A percentile compares a stretch with the other conserved stretches of the same genome.
Evolutionary conservation across 1,140 invertebrate genomes (phyloP).

Genomic region (Drosophila arizonae): DNA sequence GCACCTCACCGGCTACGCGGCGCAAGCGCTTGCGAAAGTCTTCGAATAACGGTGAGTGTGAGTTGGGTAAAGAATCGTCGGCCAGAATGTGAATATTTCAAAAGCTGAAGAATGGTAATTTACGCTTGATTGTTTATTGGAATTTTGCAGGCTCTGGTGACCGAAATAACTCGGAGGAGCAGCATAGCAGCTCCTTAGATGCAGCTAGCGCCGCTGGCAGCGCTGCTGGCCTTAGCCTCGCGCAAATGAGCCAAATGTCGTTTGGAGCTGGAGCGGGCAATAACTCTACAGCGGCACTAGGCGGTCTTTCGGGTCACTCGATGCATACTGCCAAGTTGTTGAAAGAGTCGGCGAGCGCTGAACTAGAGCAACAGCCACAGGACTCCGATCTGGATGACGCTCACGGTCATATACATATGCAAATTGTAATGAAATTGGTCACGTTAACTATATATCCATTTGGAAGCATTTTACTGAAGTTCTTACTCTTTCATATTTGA

Average conservation of each 20-base stretch:
- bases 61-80: slow-evolving; percentile 74
- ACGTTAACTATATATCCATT: slow-evolving; percentile 41
- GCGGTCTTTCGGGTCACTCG: slow-evolving; percentile 67
- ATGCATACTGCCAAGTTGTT: slow-evolving; percentile 76
- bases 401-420: slow-evolving; percentile 81
- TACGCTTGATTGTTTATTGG: too few relatives aligned
- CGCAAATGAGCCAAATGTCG: slow-evolving; percentile 81
- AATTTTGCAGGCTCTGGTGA: slow-evolving; percentile 84
- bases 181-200: slow-evolving; percentile 80
- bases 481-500: slow-evolving; percentile 16
- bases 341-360: slow-evolving; percentile 72
- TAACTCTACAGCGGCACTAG: slow-evolving; percentile 45
- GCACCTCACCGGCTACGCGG: slow-evolving; percentile 79
- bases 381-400: slow-evolving; percentile 80
- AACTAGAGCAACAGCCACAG: slow-evolving; percentile 75
- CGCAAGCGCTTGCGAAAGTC: slow-evolving; percentile 88
- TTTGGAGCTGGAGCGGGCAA: slow-evolving; percentile 60
- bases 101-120: background rate
- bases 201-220: slow-evolving; percentile 54
- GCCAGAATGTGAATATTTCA: background rate
- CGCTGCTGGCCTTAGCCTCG: slow-evolving; percentile 71
- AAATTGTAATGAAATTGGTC: slow-evolving; percentile 83
- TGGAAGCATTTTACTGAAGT: slow-evolving; percentile 40
- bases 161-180: slow-evolving; percentile 83
- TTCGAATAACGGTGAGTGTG: slow-evolving; percentile 84